Evolutionary conservation across 2,888 invertebrate species (phyloP), one percentile per base, ranked within the genome.

Genomic region (Hydropsyche betteni): DNA sequence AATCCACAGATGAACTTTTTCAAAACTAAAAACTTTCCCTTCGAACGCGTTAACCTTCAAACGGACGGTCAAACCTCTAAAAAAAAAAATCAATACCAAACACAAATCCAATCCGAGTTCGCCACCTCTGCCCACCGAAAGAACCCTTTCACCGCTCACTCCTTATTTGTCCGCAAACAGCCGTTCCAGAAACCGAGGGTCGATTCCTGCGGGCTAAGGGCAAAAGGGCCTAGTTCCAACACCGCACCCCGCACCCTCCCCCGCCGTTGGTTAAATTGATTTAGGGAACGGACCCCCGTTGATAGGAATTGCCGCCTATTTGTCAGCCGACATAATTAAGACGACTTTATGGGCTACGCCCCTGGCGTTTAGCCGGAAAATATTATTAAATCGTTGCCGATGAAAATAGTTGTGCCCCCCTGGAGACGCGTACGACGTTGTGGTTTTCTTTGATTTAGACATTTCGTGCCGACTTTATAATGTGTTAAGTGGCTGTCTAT

Each of bases 241-340:
- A 61, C 73, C 68, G 58, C 61, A 61, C 24, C 24, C 69, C 24
- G 36, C 36, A 68, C 7, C 44, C 44, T 10, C 44, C 10, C 44
- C 7, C 53, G 52, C 52, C 10, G 51, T 44, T 38, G 44, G 74
- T 72, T 73, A 78, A 77, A 77, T 73, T 73, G 75, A 75, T 77
- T 73, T 69, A 75, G 64, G 75, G 52, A 44, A 61, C 58, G 58
- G 71, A 50, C 58, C 73, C 77, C 75, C 68, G 72, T 34, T 71
- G 75, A 58, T 68, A 69, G 70, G 74, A 74, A 76, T 76, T 73
- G 74, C 74, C 76, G 73, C 75, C 74, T 77, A 70, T 75, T 76
- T 77, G 77, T 77, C 76, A 73, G 68, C 58, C 34, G 53, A 74
- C 52, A 69, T 74, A 76, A 78, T 76, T 75, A 78, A 53, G 68